Base-by-base conservation (phyloP, 2,888 invertebrate genomes). In the Polyploca ridens region DNA sequence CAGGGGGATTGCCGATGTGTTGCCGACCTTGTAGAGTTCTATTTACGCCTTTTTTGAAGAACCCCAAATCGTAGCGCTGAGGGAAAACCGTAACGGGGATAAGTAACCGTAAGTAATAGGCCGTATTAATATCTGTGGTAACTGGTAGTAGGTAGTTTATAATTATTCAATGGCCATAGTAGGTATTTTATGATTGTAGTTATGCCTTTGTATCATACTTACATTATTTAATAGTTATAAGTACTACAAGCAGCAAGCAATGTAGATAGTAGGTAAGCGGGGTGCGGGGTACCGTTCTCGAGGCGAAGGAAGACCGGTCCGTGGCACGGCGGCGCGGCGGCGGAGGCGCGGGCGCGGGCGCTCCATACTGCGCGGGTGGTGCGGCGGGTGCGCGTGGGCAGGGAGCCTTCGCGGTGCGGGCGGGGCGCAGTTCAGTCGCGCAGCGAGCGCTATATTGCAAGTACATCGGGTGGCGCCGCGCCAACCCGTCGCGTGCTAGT, bases 401-500 rank as follows among this genome's bases (percentile, higher is more conserved):
- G 83, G 81, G 78, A 77, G 75, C 73, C 71, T 73, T 73, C 69
- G 82, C 79, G 81, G 82, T 81, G 88, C 88, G 90, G 87, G 89
- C 86, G 89, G 85, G 86, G 84, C 83, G 84, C 46, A 81, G 81
- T 79, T 84, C 86, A 87, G 93, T 93, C 92, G 94, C 94, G 93
- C 91, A 92, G 88, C 94, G 93, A 93, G 90, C 93, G 93, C 92
- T 89, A 84, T 88, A 88, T 83, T 83, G 85, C 75, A 86, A 90
- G 84, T 84, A 91, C 92, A 90, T 90, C 86, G 90, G 91, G 91
- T 90, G 92, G 92, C 90, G 91, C 76, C 88, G 88, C 89, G 91
- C 91, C 91, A 83, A 86, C 90, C 90, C 91, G 90, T 88, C 86
- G 89, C 90, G 93, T 90, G 90, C 87, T 86, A 90, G 92, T 93